Base-by-base conservation (phyloP, 2,888 invertebrate genomes). In the Cantharis rustica region DNA sequence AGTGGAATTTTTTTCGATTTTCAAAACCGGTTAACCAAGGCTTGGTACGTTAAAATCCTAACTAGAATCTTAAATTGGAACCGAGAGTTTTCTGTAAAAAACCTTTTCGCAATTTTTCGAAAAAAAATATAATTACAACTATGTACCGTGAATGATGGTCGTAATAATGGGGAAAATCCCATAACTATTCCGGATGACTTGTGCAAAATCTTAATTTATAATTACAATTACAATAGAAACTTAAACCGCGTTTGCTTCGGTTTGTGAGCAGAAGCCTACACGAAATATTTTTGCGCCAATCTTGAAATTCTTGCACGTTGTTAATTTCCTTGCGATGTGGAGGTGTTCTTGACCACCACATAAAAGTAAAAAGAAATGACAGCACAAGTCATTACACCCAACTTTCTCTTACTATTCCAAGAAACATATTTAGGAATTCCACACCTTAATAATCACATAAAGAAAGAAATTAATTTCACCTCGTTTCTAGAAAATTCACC, bases 371-470 rank as follows among this genome's bases (percentile, higher is more conserved):
- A 75, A 70, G 66, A 75, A 64, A 73, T 61, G 71, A 61, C 26
- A 69, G 31, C 73, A 73, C 74, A 71, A 72, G 79, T 74, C 73
- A 74, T 74, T 77, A 77, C 71, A 77, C 77, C 70, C 71, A 78
- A 79, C 79, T 79, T 79, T 79, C 79, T 79, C 79, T 79, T 77
- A 72, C 63, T 75, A 75, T 79, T 78, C 79, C 47, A 76, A 72
- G 78, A 79, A 78, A 71, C 76, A 75, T 72, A 75, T 78, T 77
- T 76, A 72, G 72, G 75, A 79, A 79, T 78, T 79, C 78, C 78
- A 72, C 76, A 61, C 76, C 76, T 76, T 73, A 76, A 75, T 75
- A 69, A 72, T 47, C 47, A 47, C n/a, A 47, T 47, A 47, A 47
- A 47, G 47, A 47, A 70, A 68, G 31, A 61, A 70, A 66, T 76